Evolutionary conservation across 92 coral and sea anemone genomes (phyloP).

Genomic region (Porites divaricata): DNA sequence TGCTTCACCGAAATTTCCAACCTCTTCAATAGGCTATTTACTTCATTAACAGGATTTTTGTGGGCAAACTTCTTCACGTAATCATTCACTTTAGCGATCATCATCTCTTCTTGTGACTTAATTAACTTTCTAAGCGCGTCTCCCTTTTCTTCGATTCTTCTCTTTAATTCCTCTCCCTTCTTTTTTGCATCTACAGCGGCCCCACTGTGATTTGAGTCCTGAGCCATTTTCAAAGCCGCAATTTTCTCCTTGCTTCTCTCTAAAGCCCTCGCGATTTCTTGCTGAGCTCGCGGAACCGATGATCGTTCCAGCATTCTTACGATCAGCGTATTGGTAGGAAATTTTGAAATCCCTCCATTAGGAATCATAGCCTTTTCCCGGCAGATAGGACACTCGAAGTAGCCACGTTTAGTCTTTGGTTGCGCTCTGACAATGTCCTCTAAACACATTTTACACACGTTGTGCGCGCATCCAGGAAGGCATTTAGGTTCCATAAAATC

Average conservation of each 20-base stretch:
- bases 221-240: neutral
- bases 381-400: conserved; percentile 32
- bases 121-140: neutral
- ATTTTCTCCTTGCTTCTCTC: conserved; percentile 26
- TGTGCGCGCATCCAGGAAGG: conserved; percentile 54
- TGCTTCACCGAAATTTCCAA: conserved; percentile 7
- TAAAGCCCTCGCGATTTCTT: conserved; percentile 12
- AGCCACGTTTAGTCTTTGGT: neutral
- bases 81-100: conserved; percentile 27
- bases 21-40: neutral
- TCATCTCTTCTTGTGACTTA: conserved; percentile 1
- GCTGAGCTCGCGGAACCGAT: conserved; percentile 5
- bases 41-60: neutral
- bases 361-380: conserved; percentile 21
- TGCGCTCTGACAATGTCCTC: conserved; percentile 33
- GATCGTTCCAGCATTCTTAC: conserved; percentile 29
- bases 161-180: conserved; percentile 20
- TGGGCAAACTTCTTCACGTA: conserved; percentile 1
- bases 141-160: conserved; percentile 4
- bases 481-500: conserved; percentile 63
- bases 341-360: conserved; percentile 21
- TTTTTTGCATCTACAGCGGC: conserved; percentile 3
- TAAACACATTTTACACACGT: conserved; percentile 49
- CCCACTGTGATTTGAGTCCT: neutral
- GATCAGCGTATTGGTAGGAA: conserved; percentile 41